A percentile compares a stretch with the other conserved stretches of the same genome.
These are phyloP conservation scores for Nettapus auritus DNA, from an alignment of 2,113 vertebrate species.

Conservation along the genomic window DNA sequence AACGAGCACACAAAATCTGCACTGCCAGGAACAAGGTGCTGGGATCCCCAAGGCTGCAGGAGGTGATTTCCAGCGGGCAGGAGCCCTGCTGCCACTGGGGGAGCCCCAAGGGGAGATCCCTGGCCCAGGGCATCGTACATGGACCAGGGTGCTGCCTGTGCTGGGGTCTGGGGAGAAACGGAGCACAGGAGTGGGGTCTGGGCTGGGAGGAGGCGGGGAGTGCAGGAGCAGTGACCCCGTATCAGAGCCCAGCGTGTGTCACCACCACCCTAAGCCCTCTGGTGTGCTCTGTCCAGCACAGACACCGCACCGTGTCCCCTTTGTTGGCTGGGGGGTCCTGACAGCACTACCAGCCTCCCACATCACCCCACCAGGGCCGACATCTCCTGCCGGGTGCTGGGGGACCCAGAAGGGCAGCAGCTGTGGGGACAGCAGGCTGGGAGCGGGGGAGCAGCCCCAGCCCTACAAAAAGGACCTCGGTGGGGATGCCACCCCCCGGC, in stretches of 20 bases:
- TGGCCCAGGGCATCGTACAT: fast-evolving
- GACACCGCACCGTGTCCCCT: neutral
- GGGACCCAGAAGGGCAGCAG: neutral
- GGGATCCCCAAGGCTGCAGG: fast-evolving
- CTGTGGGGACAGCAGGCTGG: neutral
- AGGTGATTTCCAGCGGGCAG: neutral
- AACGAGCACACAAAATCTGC: neutral
- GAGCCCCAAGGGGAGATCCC: neutral
- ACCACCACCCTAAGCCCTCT: neutral
- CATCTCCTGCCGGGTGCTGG: neutral
- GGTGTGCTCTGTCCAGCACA: neutral
- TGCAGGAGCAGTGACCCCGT: neutral
- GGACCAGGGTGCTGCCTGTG: neutral
- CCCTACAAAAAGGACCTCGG: neutral
- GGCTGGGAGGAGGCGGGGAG: neutral
- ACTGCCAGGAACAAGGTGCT: neutral
- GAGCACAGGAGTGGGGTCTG: neutral
- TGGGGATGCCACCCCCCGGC: neutral
- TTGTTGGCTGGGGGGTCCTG: neutral
- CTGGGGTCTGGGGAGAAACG: neutral
- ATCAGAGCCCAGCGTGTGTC: neutral
- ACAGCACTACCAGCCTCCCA: neutral
- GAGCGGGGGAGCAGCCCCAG: neutral
- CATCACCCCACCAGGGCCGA: neutral
- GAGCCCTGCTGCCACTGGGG: fast-evolving